Evolutionary conservation across 2,888 invertebrate species (phyloP).

Genomic region (Alviniconcha strummeri): DNA sequence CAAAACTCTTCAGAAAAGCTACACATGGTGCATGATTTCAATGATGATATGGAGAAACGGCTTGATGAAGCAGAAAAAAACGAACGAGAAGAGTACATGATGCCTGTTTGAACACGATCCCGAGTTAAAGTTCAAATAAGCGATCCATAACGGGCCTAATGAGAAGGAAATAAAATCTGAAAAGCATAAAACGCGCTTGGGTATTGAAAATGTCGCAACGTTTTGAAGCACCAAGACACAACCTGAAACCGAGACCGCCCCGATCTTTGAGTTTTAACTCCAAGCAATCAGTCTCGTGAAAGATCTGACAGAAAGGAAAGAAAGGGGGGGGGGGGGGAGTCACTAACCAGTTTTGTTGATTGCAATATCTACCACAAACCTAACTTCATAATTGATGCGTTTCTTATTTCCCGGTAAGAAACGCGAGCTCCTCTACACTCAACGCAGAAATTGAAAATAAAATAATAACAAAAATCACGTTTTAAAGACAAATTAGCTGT

Average conservation of each 20-base stretch:
- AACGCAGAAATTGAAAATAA: neutral
- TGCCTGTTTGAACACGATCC: too few relatives aligned
- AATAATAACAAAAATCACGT: constrained; percentile 4
- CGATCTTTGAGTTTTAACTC: too few relatives aligned
- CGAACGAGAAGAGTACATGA: too few relatives aligned
- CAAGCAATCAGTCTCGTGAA: too few relatives aligned
- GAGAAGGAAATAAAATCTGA: neutral
- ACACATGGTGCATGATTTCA: too few relatives aligned
- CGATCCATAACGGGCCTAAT: neutral
- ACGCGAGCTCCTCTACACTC: neutral
- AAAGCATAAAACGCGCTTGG: neutral
- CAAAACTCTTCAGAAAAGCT: too few relatives aligned
- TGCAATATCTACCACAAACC: too few relatives aligned
- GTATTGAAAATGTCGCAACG: constrained; percentile 12
- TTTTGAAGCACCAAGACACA: constrained; percentile 10
- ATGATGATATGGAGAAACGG: too few relatives aligned
- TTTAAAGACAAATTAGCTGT: constrained; percentile 6
- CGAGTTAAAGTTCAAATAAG: neutral
- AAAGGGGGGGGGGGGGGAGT: neutral
- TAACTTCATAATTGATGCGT: neutral
- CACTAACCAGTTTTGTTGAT: neutral
- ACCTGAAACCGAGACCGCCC: too few relatives aligned
- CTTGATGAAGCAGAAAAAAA: too few relatives aligned
- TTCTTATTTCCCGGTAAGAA: neutral
- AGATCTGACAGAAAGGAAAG: neutral